These are phyloP conservation scores for Lota lota DNA, from an alignment of 2,113 vertebrate genomes.

Conservation along the genomic window DNA sequence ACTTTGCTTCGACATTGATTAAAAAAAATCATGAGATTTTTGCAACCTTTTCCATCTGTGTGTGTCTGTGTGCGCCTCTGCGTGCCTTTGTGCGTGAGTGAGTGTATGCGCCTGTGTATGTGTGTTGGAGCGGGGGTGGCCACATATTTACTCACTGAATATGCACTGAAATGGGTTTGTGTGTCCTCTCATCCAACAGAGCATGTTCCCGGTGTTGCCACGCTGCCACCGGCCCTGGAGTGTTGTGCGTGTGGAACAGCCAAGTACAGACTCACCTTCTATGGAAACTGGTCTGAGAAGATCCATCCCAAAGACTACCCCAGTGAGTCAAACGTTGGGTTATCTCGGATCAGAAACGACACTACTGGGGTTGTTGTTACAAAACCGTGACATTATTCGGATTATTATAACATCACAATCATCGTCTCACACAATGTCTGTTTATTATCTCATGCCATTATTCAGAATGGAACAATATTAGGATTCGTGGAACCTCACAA, in stretches of 20 bases:
- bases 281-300: conserved; percentile 97
- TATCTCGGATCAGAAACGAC: too few species aligned
- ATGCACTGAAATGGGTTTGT: not conserved
- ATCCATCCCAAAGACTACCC: conserved; percentile 94
- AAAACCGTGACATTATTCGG: too few species aligned
- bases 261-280: conserved; percentile 95
- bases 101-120: conserved; percentile 6
- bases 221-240: conserved; percentile 78
- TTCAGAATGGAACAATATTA: too few species aligned
- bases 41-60: too few species aligned
- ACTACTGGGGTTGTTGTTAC: too few species aligned
- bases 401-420: too few species aligned
- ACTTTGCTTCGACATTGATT: too few species aligned
- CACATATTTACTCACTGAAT: too few species aligned
- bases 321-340: conserved; percentile 74
- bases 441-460: too few species aligned
- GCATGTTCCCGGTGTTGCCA: conserved; percentile 70
- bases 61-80: not conserved
- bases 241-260: conserved; percentile 97
- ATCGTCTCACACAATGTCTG: too few species aligned
- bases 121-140: not conserved
- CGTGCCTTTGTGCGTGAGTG: not conserved
- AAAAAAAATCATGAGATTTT: too few species aligned
- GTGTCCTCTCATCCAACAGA: conserved; percentile 64
- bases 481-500: too few species aligned